These are phyloP conservation scores for Tetragnatha montana DNA, from an alignment of 2,888 invertebrate genomes.

Conservation along the genomic window DNA sequence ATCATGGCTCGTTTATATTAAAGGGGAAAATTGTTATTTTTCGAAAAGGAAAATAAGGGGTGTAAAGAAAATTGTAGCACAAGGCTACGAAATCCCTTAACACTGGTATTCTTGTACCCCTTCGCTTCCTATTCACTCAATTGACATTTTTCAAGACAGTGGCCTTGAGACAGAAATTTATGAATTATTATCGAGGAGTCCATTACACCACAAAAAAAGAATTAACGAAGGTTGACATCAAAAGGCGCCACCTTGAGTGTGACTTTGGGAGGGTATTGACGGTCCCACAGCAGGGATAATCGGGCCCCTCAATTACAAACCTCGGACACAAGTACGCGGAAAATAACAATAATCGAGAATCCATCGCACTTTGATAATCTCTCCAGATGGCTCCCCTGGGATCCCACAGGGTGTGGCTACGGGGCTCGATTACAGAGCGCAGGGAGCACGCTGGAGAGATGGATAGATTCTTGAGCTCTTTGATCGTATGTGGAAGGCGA, in stretches of 20 bases:
- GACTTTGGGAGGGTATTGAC: background rate
- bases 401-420: constrained; percentile 34
- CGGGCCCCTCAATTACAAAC: constrained; percentile 36
- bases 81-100: too few species aligned
- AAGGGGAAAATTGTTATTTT: too few species aligned
- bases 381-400: constrained; percentile 49
- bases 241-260: background rate
- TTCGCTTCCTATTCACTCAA: too few species aligned
- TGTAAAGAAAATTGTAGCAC: too few species aligned
- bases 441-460: constrained; percentile 2
- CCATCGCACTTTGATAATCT: constrained; percentile 54
- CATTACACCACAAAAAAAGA: too few species aligned
- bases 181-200: too few species aligned
- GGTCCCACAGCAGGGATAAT: background rate
- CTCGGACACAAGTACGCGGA: constrained; percentile 21
- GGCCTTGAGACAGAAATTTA: too few species aligned
- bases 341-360: constrained; percentile 62
- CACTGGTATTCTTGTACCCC: too few species aligned
- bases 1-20: too few species aligned
- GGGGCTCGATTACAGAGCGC: constrained; percentile 50
- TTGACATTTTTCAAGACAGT: too few species aligned
- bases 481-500: background rate
- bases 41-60: too few species aligned
- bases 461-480: constrained; percentile 10
- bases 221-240: background rate